These are phyloP conservation scores for Sterrhoptilus dennistouni DNA, from an alignment of 2,113 vertebrate genomes.

Conservation along the genomic window DNA sequence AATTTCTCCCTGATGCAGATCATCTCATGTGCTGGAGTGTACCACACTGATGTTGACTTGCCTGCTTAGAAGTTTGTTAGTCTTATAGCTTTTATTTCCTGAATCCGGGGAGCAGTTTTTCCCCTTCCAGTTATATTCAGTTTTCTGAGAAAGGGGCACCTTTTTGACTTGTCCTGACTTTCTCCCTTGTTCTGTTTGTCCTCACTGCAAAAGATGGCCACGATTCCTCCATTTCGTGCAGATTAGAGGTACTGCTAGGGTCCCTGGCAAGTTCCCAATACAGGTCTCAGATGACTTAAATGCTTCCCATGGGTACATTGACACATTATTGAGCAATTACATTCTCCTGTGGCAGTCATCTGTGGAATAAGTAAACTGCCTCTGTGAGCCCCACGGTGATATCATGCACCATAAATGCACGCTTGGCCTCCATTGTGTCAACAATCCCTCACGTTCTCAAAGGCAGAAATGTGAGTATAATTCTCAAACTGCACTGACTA, in stretches of 20 bases:
- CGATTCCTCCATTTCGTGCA: slow-evolving; percentile 1
- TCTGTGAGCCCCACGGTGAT: slow-evolving; percentile 43
- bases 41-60: fast-evolving
- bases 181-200: not conserved
- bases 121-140: not conserved
- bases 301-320: slow-evolving; percentile 46
- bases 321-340: slow-evolving; percentile 62
- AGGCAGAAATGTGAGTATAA: not conserved
- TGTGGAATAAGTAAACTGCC: slow-evolving; percentile 53
- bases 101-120: not conserved
- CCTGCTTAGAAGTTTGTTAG: not conserved
- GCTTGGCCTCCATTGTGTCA: slow-evolving; percentile 54
- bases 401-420: slow-evolving; percentile 48
- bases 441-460: slow-evolving; percentile 18
- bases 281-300: slow-evolving; percentile 51
- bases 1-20: not conserved
- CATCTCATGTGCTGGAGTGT: not conserved
- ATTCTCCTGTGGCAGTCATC: slow-evolving; percentile 66
- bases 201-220: not conserved
- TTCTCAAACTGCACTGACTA: not conserved
- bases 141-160: not conserved
- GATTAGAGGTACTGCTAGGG: not conserved
- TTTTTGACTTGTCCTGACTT: not conserved
- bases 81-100: not conserved
- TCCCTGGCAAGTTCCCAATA: slow-evolving; percentile 40